A percentile compares a stretch with the other conserved stretches of the same genome.
These are phyloP conservation scores for Zootermopsis nevadensis DNA, from an alignment of 2,888 invertebrate genomes.

Conservation along the genomic window DNA sequence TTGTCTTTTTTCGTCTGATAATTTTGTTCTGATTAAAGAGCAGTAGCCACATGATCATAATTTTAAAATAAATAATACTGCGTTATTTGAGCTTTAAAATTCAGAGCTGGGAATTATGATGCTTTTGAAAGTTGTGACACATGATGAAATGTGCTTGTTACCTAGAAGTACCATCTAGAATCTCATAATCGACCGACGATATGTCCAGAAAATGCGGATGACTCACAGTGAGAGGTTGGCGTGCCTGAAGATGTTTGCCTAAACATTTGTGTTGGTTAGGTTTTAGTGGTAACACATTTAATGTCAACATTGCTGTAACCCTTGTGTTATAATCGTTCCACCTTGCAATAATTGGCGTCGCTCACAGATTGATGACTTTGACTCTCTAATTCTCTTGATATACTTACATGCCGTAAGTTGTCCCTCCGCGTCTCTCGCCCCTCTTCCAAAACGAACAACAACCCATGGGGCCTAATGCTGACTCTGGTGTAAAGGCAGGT, in stretches of 20 bases:
- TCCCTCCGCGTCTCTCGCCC: conserved; percentile 32
- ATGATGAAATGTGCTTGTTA: no score
- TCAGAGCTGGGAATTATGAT: no score
- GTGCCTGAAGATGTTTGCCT: background rate
- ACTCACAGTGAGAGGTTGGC: conserved; percentile 2
- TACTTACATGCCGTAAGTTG: conserved; percentile 35
- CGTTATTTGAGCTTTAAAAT: no score
- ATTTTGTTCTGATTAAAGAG: no score
- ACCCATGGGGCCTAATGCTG: conserved; percentile 10
- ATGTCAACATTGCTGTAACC: background rate
- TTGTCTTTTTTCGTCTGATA: no score
- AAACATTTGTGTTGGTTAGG: background rate
- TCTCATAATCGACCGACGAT: background rate
- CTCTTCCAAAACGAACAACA: conserved; percentile 36
- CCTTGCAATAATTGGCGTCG: background rate
- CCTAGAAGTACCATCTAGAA: no score
- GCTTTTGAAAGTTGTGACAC: no score
- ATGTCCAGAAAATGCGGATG: background rate
- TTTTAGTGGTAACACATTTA: background rate
- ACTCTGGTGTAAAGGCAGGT: conserved; percentile 20
- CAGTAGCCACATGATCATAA: no score
- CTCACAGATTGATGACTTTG: conserved; percentile 11
- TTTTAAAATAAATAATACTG: no score
- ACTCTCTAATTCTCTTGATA: conserved; percentile 34
- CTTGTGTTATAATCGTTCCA: background rate